Conservation (phyloP, 2,888 invertebrate species). For the Acleris laterana region DNA sequence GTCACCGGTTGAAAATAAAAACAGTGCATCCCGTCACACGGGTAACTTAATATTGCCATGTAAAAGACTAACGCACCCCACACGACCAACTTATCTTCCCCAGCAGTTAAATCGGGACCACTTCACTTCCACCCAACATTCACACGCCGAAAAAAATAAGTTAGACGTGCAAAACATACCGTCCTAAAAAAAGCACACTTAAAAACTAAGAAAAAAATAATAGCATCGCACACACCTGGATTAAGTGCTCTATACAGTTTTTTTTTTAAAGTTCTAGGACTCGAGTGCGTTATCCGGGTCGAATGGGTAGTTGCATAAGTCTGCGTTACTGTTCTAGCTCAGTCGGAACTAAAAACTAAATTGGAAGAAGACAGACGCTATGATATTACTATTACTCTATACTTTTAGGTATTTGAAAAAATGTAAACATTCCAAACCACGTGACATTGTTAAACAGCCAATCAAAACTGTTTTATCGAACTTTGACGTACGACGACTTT, state of each 20-base stretch:
- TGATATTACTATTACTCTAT: no score
- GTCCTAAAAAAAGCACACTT: slow-evolving; percentile 69
- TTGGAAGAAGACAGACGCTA: no score
- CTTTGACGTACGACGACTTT: no score
- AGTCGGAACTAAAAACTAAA: no score
- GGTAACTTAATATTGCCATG: slow-evolving; percentile 19
- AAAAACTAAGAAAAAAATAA: slow-evolving; percentile 62
- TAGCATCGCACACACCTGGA: slow-evolving; percentile 61
- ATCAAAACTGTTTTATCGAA: no score
- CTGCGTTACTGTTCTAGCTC: no score
- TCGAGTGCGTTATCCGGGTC: slow-evolving; percentile 43
- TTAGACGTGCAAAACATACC: slow-evolving; percentile 37
- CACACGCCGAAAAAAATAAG: not conserved
- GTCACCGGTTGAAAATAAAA: slow-evolving; percentile 22
- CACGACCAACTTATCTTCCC: slow-evolving; percentile 9
- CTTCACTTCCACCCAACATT: not conserved
- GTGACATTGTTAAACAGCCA: no score
- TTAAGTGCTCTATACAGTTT: slow-evolving; percentile 59
- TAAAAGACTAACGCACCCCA: slow-evolving; percentile 22
- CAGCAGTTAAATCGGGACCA: not conserved
- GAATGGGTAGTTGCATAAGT: slow-evolving; percentile 25
- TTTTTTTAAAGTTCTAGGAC: slow-evolving; percentile 38
- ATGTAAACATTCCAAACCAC: no score
- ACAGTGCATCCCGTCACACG: slow-evolving; percentile 26
- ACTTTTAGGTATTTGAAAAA: no score